Base-by-base conservation (phyloP, 1,140 invertebrate species). In the Heliconius nattereri region DNA sequence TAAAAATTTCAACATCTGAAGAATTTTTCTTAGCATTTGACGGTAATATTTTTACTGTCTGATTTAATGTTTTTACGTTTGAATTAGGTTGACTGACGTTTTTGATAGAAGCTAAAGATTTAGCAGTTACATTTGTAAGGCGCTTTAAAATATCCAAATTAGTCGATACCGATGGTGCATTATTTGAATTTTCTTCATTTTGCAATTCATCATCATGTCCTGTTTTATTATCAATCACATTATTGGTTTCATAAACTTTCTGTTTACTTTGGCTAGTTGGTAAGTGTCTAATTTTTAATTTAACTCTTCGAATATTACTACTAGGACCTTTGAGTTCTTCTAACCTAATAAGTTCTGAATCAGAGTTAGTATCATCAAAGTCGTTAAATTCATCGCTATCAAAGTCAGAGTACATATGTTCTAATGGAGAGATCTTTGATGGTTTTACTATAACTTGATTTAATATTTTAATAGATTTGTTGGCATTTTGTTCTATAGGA, bases 1-100 rank as follows among this genome's bases (percentile, higher is more conserved):
- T 90, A 79, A 87, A 92, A 78, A 92, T 89, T 86, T 94, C 92
- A 78, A 92, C 85, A 72, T 91, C 85, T 78, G 71, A 20, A 37
- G 71, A 72, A n/a, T 72, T 72, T 40, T 72, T 35, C 35, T 16
- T 26, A 37, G 23, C 32, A n/a, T 66, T 66, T 29, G 23, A 23
- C 11, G 60, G 60, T 13, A 29, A 29, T 66, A 29, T 66, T 26
- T 26, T 60, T 26, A 11, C 23, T 60, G n/a, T 2, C 57, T 60
- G 57, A 26, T 60, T 60, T 60, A 60, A 60, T 8, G 7, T 26
- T 60, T 23, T 66, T 26, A 29, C 26, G 26, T 29, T 66, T 13
- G 60, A 3, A 16, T 57, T 57, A 57, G 60, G 26, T 71, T 75
- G 76, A 60, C 74, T 75, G 23, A 37, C 5, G 73, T 73, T 85